Conservation (phyloP, 2,113 vertebrate genomes). For the Carettochelys insculpta region DNA sequence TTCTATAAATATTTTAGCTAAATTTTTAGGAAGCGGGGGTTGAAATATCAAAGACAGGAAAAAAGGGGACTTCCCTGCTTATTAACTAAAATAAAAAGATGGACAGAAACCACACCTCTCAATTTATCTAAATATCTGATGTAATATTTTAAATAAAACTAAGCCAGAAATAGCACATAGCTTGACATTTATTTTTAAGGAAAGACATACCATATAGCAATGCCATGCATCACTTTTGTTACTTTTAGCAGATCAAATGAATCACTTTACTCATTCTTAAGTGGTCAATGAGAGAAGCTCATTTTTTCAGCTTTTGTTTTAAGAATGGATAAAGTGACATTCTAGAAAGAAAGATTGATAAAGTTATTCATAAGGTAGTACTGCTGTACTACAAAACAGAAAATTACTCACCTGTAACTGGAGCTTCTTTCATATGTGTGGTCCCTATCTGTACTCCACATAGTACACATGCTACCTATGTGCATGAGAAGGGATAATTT, state of each 20-base stretch:
- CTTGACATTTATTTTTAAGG: background rate
- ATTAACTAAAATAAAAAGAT: background rate
- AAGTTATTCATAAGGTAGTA: background rate
- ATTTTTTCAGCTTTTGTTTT: background rate
- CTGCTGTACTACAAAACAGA: background rate
- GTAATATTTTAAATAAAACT: background rate
- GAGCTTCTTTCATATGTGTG: background rate
- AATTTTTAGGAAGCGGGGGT: background rate
- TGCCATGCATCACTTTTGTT: background rate
- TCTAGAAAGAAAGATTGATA: no score
- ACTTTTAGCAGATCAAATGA: background rate
- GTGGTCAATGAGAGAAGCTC: background rate
- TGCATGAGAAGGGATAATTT: background rate
- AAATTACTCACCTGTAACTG: background rate
- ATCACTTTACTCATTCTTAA: background rate
- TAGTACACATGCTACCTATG: background rate
- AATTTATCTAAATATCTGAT: background rate
- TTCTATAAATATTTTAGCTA: background rate
- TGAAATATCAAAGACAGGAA: background rate
- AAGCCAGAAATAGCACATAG: background rate
- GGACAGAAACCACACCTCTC: accelerated
- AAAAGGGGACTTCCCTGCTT: background rate
- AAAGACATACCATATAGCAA: background rate
- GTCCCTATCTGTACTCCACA: background rate
- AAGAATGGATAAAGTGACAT: background rate